Evolutionary conservation across 2,797 vertebrate genomes (phyloP), one percentile per base, ranked within the genome.

Genomic region (Chelon labrosus): DNA sequence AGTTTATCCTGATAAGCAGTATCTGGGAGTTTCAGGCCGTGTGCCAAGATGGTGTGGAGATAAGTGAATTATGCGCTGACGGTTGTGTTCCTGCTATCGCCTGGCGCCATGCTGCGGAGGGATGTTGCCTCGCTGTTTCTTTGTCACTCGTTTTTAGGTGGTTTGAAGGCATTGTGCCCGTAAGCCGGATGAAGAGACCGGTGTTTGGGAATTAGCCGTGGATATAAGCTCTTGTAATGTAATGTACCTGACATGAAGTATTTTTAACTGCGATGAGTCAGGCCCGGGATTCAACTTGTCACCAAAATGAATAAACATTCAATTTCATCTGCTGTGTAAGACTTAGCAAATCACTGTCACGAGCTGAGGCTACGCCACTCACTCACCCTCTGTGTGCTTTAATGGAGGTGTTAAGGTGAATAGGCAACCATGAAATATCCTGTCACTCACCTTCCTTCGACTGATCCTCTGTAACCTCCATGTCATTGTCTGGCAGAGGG

Each of bases 381-480:
- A 73, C 81, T 90, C 88, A 79, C 66, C 57, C 74, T 84, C 63
- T 69, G 73, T 85, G 83, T 37, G 82, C 84, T 84, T 85, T 86
- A 87, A 89, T 84, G 84, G 88, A 86, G 86, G 84, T 86, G 86
- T 81, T 86, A 80, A 88, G 85, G 90, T 85, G 84, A 89, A 90
- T 90, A 89, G 85, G 82, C 65, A 91, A 74, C 83, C 85, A 83
- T 87, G 81, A 90, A 89, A 91, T 89, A 81, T 77, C 85, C 84
- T 75, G 88, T 91, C 92, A 94, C 94, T 95, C 90, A 95, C 94
- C 94, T 83, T 83, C 92, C 79, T 91, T 91, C 75, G n/a, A 78
- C 75, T 85, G 85, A 79, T 90, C 82, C 80, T 90, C 92, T 51
- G 84, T 77, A 85, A 82, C 91, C 72, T 95, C 92, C 82, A 85